These are phyloP conservation scores for Drosophila sp. DNA, from an alignment of 1,140 invertebrate genomes.

Conservation along the genomic window DNA sequence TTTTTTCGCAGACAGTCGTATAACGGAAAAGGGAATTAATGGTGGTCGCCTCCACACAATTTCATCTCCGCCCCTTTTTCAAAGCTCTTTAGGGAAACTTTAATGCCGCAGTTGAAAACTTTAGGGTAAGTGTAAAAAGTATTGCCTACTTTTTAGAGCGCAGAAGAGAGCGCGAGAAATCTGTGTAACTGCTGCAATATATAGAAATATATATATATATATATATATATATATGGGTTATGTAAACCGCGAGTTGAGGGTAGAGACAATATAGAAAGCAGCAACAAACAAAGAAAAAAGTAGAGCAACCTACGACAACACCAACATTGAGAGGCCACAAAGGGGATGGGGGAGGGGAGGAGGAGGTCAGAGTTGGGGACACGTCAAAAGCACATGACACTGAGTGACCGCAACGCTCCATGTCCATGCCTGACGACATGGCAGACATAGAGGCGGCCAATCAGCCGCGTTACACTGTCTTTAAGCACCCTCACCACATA, in stretches of 20 bases:
- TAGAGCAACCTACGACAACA: constrained; percentile 25
- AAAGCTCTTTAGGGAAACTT: constrained; percentile 30
- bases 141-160: constrained; percentile 42
- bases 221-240: constrained; percentile 39
- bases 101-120: constrained; percentile 39
- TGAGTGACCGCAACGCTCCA: constrained; percentile 48
- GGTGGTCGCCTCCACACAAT: neutral
- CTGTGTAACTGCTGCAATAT: constrained; percentile 3
- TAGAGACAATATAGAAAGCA: constrained; percentile 7
- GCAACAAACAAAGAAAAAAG: constrained; percentile 19
- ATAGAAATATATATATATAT: constrained; percentile 18
- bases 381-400: constrained; percentile 61
- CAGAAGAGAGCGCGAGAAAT: constrained; percentile 3
- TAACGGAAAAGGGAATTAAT: constrained; percentile 17
- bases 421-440: constrained; percentile 28
- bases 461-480: constrained; percentile 37
- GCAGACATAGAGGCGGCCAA: constrained; percentile 72
- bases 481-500: constrained; percentile 41
- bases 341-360: constrained; percentile 1
- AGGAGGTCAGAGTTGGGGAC: constrained; percentile 17
- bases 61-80: neutral
- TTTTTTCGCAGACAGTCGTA: constrained; percentile 8
- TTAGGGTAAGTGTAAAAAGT: constrained; percentile 22
- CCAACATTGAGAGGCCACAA: neutral
- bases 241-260: constrained; percentile 18